phyloP scores from a whole-genome alignment of 2,888 invertebrate species.

The Idaea aversata region DNA sequence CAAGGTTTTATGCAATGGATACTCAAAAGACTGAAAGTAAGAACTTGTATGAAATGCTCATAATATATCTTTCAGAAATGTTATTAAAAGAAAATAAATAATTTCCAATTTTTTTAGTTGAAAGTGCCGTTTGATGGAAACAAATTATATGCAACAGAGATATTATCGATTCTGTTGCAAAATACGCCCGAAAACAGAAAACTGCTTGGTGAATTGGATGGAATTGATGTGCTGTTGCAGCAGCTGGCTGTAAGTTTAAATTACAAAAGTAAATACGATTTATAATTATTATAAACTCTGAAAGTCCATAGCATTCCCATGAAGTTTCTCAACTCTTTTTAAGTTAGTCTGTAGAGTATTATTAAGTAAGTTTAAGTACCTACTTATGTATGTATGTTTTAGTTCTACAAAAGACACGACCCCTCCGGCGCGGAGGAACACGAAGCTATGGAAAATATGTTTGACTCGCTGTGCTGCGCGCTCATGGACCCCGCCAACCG shows the following conservation, averaged over 20 bases:
- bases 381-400: not conserved
- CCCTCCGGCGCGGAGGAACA: conserved; percentile 95
- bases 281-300: not conserved
- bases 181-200: conserved; percentile 90
- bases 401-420: conserved; percentile 97
- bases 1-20: conserved; percentile 96
- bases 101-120: conserved; percentile 52
- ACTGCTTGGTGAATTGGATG: conserved; percentile 94
- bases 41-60: not conserved
- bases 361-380: no score
- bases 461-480: conserved; percentile 96
- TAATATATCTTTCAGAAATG: not conserved
- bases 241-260: conserved; percentile 88
- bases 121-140: conserved; percentile 97
- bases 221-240: conserved; percentile 96
- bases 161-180: conserved; percentile 96
- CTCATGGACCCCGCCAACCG: conserved; percentile 93
- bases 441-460: conserved; percentile 99
- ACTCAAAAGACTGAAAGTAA: conserved; percentile 90
- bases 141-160: conserved; percentile 97
- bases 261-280: not conserved
- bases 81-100: not conserved
- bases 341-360: no score
- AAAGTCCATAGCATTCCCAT: no score
- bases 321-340: no score